phyloP scores from a whole-genome alignment of 2,113 vertebrate genomes.

The Syngnathoides biaculeatus region DNA sequence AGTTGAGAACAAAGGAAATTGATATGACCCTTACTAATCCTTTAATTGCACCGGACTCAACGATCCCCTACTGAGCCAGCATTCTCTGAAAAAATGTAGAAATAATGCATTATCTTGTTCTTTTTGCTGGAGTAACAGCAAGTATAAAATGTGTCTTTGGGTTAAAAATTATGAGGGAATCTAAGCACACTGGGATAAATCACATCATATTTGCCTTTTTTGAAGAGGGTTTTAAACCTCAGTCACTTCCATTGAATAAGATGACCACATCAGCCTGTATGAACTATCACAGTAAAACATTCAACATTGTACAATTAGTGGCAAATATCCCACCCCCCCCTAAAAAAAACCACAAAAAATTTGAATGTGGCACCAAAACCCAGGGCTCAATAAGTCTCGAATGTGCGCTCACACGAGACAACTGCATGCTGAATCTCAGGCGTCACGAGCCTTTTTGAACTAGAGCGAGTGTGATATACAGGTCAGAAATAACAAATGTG shows the following conservation, averaged over 20 bases:
- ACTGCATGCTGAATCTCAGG: too few relatives aligned
- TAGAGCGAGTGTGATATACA: too few relatives aligned
- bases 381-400: too few relatives aligned
- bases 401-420: too few relatives aligned
- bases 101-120: not conserved
- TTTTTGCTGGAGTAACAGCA: not conserved
- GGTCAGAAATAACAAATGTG: too few relatives aligned
- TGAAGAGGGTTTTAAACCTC: too few relatives aligned
- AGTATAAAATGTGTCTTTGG: not conserved
- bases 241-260: not conserved
- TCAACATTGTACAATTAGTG: too few relatives aligned
- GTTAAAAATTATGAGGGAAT: not conserved
- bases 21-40: conserved; percentile 2
- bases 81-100: not conserved
- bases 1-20: conserved; percentile 5
- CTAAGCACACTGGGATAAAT: not conserved
- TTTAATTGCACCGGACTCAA: conserved; percentile 4
- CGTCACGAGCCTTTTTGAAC: too few relatives aligned
- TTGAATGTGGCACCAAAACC: too few relatives aligned
- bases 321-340: too few relatives aligned
- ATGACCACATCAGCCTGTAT: not conserved
- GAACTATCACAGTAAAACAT: not conserved
- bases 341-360: too few relatives aligned
- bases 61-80: conserved; percentile 1
- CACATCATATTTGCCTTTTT: not conserved